Percentiles rank a stretch among this genome's conserved stretches.
phyloP scores from a whole-genome alignment of 1,140 invertebrate species.

The Hypothenemus hampei region DNA sequence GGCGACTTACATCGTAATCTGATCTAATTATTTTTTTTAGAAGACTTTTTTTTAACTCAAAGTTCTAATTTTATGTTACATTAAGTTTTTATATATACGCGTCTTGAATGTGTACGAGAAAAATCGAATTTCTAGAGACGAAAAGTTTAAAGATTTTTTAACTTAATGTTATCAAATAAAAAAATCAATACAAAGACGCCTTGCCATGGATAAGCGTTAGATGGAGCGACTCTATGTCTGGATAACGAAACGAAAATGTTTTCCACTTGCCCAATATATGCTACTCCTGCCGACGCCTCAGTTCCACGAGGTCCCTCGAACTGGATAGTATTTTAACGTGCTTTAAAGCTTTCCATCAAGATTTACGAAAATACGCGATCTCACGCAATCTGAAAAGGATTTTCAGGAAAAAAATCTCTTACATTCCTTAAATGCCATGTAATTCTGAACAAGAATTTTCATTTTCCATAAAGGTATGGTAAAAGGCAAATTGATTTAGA shows the following conservation, averaged over 20 bases:
- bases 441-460: no score
- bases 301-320: conserved; percentile 19
- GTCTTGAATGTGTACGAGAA: not conserved
- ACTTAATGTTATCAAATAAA: no score
- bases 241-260: conserved; percentile 1
- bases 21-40: not conserved
- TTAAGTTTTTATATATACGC: not conserved
- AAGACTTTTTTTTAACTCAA: no score
- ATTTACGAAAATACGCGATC: conserved; percentile 10
- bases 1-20: conserved; percentile 12
- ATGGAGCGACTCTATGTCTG: conserved; percentile 16
- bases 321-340: not conserved
- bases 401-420: not conserved
- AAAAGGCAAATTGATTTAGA: no score
- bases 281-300: conserved; percentile 20
- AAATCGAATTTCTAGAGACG: not conserved
- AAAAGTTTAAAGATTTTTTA: no score
- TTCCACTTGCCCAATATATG: conserved; percentile 5
- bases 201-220: conserved; percentile 9
- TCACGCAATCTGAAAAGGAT: conserved; percentile 1
- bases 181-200: conserved; percentile 7
- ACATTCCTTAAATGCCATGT: not conserved
- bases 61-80: not conserved
- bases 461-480: no score
- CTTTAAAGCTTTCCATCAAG: not conserved